A percentile compares a stretch with the other conserved stretches of the same genome.
phyloP scores from a whole-genome alignment of 2,113 vertebrate genomes.

The Myotis brandtii region DNA sequence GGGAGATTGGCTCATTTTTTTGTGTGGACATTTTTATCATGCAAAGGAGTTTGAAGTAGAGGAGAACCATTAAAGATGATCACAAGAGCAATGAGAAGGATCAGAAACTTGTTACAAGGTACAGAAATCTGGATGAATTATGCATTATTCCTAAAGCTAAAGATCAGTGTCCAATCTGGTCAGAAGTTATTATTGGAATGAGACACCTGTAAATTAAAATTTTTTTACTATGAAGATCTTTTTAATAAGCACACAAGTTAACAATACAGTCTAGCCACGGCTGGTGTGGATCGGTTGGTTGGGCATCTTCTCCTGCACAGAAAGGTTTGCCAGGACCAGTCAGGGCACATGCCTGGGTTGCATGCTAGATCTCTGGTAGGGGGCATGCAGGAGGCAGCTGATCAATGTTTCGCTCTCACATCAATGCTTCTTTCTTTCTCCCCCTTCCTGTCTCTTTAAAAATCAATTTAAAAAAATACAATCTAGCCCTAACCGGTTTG shows the following conservation, averaged over 20 bases:
- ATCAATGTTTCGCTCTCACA: neutral
- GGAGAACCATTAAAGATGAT: neutral
- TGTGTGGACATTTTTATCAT: neutral
- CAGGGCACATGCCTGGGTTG: neutral
- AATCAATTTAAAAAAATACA: neutral
- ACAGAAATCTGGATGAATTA: neutral
- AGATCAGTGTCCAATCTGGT: neutral
- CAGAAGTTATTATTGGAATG: slow-evolving; percentile 2
- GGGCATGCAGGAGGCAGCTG: neutral
- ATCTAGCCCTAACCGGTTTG: no score
- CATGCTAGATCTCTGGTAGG: neutral
- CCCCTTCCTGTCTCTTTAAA: neutral
- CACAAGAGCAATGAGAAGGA: neutral
- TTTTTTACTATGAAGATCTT: neutral
- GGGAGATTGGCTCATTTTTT: neutral
- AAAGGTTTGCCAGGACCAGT: neutral
- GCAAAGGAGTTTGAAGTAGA: neutral
- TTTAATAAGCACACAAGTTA: slow-evolving; percentile 34
- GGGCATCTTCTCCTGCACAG: neutral
- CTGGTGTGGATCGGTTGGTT: neutral
- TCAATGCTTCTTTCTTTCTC: neutral
- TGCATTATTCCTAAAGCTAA: neutral
- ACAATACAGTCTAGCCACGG: neutral
- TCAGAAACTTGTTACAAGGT: neutral
- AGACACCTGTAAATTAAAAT: neutral